Evolutionary conservation across 2,888 invertebrate genomes (phyloP).

Genomic region (Elysia crispata): DNA sequence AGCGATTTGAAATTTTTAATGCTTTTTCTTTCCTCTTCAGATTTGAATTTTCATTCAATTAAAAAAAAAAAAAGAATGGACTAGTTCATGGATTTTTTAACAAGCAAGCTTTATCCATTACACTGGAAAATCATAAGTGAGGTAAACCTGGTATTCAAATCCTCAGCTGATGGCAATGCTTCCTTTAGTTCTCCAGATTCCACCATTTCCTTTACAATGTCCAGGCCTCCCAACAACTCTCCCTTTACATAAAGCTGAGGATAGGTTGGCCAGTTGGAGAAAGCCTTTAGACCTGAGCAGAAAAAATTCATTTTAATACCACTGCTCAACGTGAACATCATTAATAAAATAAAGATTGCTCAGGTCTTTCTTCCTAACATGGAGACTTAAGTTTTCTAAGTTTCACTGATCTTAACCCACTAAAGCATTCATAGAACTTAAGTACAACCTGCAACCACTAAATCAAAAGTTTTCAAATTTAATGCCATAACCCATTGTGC

Average conservation of each 20-base stretch:
- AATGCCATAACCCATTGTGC: no score
- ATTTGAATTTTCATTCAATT: neutral
- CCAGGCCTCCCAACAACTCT: slow-evolving; percentile 80
- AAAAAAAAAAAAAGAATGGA: neutral
- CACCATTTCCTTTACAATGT: slow-evolving; percentile 79
- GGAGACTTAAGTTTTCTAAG: no score
- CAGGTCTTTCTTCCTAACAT: neutral
- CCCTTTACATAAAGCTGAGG: slow-evolving; percentile 80
- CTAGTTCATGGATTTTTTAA: neutral
- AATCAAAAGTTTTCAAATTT: no score
- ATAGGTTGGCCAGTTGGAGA: slow-evolving; percentile 80
- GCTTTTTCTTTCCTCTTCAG: neutral
- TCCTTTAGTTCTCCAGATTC: slow-evolving; percentile 71
- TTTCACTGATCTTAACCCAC: no score
- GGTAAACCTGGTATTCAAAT: slow-evolving; percentile 50
- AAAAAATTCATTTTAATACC: neutral
- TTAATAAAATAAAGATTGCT: neutral
- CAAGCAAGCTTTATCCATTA: no score
- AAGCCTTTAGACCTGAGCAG: slow-evolving; percentile 76
- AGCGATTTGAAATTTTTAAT: no score
- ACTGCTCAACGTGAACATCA: neutral
- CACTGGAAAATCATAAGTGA: neutral
- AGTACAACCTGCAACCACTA: no score
- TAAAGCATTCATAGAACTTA: no score
- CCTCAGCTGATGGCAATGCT: slow-evolving; percentile 43